Percentiles rank a stretch among this genome's conserved stretches.
These are phyloP conservation scores for Phylloscopus whistleri DNA, from an alignment of 2,113 vertebrate species.

Conservation along the genomic window DNA sequence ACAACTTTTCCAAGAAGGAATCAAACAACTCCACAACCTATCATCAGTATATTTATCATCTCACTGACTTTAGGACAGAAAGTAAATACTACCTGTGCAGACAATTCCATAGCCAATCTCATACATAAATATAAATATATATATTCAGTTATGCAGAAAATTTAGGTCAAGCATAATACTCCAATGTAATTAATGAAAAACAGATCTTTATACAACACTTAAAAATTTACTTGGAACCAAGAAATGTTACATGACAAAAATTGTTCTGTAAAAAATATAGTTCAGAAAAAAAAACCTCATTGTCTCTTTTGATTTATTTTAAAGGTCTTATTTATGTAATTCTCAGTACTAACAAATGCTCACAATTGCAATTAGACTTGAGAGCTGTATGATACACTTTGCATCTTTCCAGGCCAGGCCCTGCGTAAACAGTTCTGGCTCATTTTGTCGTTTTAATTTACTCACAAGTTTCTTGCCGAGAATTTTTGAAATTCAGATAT, in stretches of 20 bases:
- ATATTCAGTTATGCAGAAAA: background rate
- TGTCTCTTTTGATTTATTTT: background rate
- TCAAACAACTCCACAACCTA: background rate
- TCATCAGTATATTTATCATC: background rate
- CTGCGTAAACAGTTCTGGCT: background rate
- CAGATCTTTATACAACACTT: background rate
- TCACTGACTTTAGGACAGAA: background rate
- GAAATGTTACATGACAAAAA: constrained; percentile 21
- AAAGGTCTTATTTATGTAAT: background rate
- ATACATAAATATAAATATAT: background rate
- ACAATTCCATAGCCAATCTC: background rate
- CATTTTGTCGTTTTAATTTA: constrained; percentile 1
- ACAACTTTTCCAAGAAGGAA: background rate
- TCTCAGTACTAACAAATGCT: background rate
- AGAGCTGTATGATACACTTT: background rate
- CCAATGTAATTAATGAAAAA: background rate
- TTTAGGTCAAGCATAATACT: background rate
- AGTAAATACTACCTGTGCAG: background rate
- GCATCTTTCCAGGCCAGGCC: background rate
- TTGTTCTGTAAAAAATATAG: background rate
- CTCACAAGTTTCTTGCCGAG: background rate
- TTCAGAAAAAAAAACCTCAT: constrained; percentile 8
- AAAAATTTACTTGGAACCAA: background rate
- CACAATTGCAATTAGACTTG: background rate
- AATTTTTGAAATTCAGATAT: background rate